These are phyloP conservation scores for Heliornis fulica DNA, from an alignment of 2,113 vertebrate species.

Conservation along the genomic window DNA sequence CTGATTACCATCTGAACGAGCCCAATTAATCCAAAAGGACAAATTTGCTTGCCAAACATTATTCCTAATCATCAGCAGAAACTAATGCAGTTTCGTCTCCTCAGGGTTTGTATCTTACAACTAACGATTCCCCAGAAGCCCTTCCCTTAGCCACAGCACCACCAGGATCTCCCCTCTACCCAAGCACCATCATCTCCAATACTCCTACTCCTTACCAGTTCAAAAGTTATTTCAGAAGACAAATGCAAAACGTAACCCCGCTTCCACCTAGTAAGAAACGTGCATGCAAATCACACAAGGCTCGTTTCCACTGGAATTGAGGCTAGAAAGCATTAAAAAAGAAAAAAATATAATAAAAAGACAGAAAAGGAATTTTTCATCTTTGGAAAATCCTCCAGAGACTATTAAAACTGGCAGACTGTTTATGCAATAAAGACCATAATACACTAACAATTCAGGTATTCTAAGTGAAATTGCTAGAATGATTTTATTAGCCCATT, in stretches of 20 bases:
- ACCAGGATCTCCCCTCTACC: background rate
- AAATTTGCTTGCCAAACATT: background rate
- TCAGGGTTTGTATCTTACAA: background rate
- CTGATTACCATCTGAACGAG: background rate
- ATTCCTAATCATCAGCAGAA: background rate
- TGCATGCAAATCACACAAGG: background rate
- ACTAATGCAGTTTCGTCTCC: background rate
- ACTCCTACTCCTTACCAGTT: background rate
- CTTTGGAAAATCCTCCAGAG: background rate
- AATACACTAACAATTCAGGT: background rate
- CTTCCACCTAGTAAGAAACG: background rate
- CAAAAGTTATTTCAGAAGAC: background rate
- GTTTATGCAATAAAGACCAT: background rate
- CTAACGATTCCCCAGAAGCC: background rate
- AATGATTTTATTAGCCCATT: background rate
- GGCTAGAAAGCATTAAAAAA: background rate
- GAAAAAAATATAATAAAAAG: too few relatives aligned
- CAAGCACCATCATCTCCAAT: background rate
- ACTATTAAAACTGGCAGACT: background rate
- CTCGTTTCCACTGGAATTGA: background rate
- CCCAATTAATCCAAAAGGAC: background rate
- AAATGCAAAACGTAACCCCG: background rate
- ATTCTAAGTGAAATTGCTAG: background rate
- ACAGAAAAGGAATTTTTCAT: background rate
- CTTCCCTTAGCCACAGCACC: background rate